Evolutionary conservation across 2,113 vertebrate genomes (phyloP).

Genomic region (Neoarius graeffei): DNA sequence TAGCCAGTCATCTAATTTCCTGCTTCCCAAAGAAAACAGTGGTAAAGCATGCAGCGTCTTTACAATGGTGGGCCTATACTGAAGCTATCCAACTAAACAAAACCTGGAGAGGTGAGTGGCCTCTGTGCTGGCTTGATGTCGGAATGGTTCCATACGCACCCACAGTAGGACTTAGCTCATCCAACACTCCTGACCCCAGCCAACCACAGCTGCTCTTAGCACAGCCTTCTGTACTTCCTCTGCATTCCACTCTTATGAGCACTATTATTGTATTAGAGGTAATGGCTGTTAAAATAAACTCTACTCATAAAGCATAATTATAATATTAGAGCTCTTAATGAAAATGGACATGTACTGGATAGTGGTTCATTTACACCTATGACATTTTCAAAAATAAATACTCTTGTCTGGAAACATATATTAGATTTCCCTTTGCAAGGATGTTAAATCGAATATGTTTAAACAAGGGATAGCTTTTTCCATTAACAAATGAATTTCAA

Average conservation of each 20-base stretch:
- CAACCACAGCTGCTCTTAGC: slow-evolving; percentile 58
- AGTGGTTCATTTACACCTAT: slow-evolving; percentile 53
- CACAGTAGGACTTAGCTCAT: slow-evolving; percentile 68
- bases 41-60: slow-evolving; percentile 64
- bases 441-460: slow-evolving; percentile 27
- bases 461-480: slow-evolving; percentile 41
- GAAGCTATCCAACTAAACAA: slow-evolving; percentile 71
- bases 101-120: slow-evolving; percentile 76
- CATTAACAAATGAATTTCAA: slow-evolving; percentile 1
- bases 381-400: slow-evolving; percentile 57
- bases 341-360: slow-evolving; percentile 39
- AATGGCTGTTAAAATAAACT: slow-evolving; percentile 79
- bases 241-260: slow-evolving; percentile 67
- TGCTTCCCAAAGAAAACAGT: slow-evolving; percentile 83
- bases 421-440: slow-evolving; percentile 33
- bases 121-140: slow-evolving; percentile 69
- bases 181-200: slow-evolving; percentile 71
- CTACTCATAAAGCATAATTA: slow-evolving; percentile 72
- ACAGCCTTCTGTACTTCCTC: slow-evolving; percentile 52
- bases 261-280: slow-evolving; percentile 78
- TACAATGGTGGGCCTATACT: slow-evolving; percentile 78
- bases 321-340: slow-evolving; percentile 72
- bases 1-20: slow-evolving; percentile 85
- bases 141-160: slow-evolving; percentile 57
- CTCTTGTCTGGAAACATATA: slow-evolving; percentile 42